Percentiles rank a stretch among this genome's conserved stretches.
Conservation (phyloP, 2,888 invertebrate species). For the Oasisia sp. region DNA sequence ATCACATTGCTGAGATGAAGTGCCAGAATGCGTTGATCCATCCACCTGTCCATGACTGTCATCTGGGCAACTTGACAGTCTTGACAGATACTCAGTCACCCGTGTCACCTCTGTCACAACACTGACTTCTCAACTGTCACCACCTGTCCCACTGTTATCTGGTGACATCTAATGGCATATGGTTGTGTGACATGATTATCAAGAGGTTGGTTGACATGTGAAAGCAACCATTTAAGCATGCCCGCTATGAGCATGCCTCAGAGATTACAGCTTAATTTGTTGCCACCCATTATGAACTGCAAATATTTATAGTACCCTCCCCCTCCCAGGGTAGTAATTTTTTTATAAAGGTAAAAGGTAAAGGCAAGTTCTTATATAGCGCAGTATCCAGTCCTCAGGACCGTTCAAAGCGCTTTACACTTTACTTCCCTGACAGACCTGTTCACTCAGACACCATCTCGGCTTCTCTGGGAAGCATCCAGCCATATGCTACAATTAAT, state of each 20-base stretch:
- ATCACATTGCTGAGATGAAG: slow-evolving; percentile 14
- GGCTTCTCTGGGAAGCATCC: too few species aligned
- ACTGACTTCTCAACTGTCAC: background rate
- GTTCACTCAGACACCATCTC: too few species aligned
- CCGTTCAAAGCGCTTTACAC: too few species aligned
- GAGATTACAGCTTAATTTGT: background rate
- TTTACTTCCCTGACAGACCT: too few species aligned
- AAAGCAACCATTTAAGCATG: background rate
- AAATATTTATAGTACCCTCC: too few species aligned
- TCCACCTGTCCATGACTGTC: background rate
- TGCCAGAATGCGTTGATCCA: background rate
- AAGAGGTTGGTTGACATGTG: background rate
- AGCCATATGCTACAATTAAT: too few species aligned
- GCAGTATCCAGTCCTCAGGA: too few species aligned
- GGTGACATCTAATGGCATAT: background rate
- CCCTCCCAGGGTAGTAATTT: too few species aligned
- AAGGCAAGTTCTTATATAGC: too few species aligned
- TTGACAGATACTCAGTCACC: background rate
- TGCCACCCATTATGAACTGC: background rate
- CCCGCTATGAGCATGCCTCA: background rate
- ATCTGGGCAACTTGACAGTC: background rate
- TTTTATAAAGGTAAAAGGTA: too few species aligned
- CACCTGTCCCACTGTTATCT: background rate
- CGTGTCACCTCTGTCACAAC: background rate
- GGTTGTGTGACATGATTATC: background rate